Conservation (phyloP, 1,140 invertebrate genomes). For the Hyposmocoma kahamanoa region DNA sequence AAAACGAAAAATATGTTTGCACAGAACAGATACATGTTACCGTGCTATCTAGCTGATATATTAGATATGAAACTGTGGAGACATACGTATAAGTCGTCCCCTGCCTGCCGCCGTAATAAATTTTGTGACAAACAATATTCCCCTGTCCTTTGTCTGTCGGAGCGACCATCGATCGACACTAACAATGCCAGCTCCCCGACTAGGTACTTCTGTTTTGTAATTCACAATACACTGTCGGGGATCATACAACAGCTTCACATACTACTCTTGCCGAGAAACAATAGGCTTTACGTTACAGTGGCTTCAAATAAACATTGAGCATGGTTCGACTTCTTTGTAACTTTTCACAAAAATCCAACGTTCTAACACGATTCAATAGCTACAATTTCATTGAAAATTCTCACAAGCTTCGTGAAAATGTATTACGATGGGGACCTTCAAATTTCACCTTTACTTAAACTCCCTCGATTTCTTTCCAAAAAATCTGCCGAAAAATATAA, state of each 20-base stretch:
- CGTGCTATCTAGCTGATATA: conserved; percentile 21
- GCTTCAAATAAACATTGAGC: no score
- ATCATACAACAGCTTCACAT: no score
- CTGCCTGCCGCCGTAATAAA: conserved; percentile 56
- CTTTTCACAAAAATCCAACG: no score
- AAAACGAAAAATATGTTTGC: conserved; percentile 28
- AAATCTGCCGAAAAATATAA: conserved; percentile 43
- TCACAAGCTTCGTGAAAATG: no score
- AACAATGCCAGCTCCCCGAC: conserved; percentile 25
- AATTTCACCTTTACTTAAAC: conserved; percentile 10
- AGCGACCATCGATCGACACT: conserved; percentile 41
- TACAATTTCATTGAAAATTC: no score
- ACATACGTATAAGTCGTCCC: conserved; percentile 18
- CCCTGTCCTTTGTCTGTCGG: conserved; percentile 59
- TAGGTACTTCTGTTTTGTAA: conserved; percentile 18
- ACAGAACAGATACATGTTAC: conserved; percentile 12
- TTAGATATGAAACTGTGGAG: conserved; percentile 23
- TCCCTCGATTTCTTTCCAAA: conserved; percentile 23
- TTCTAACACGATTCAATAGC: no score
- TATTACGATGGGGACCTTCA: conserved; percentile 1
- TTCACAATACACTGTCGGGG: neutral
- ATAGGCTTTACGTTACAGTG: no score
- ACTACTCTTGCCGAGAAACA: no score
- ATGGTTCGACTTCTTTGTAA: no score
- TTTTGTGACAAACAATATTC: conserved; percentile 69